Evolutionary conservation across 2,113 vertebrate genomes (phyloP).

Genomic region (Siniperca knerii): DNA sequence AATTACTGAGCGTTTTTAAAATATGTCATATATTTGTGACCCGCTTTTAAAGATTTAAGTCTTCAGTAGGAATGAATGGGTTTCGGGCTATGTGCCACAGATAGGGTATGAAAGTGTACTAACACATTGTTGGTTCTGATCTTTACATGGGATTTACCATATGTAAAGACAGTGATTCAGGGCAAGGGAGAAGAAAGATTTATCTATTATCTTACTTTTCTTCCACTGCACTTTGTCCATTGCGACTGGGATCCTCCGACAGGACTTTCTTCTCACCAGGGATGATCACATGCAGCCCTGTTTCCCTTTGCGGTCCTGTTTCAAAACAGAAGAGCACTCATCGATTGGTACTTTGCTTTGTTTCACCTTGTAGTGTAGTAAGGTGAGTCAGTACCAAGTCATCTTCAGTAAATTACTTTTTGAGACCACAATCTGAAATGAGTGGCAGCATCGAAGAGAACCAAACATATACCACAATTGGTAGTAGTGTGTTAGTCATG

Average conservation of each 20-base stretch:
- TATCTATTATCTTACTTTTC: conserved; percentile 90
- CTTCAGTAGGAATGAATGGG: neutral
- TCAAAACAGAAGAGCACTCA: conserved; percentile 78
- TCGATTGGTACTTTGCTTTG: conserved; percentile 40
- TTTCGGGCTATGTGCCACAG: neutral
- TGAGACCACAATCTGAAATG: conserved; percentile 15
- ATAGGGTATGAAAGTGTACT: neutral
- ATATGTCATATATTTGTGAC: neutral
- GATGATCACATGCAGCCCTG: conserved; percentile 91
- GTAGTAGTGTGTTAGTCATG: conserved; percentile 66
- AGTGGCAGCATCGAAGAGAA: conserved; percentile 33
- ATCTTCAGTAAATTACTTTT: neutral
- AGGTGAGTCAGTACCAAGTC: neutral
- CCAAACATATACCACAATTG: conserved; percentile 3
- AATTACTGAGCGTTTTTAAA: no score
- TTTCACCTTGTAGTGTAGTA: neutral
- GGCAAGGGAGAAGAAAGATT: neutral
- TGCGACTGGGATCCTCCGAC: conserved; percentile 92
- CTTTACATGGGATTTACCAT: neutral
- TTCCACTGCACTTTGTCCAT: conserved; percentile 92
- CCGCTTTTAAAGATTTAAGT: neutral
- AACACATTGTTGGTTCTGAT: neutral
- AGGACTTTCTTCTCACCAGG: conserved; percentile 93
- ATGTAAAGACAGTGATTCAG: neutral
- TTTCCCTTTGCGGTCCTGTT: conserved; percentile 91